Evolutionary conservation across 2,888 invertebrate genomes (phyloP), one percentile per base, ranked within the genome.

Genomic region (Nasonia oneida): DNA sequence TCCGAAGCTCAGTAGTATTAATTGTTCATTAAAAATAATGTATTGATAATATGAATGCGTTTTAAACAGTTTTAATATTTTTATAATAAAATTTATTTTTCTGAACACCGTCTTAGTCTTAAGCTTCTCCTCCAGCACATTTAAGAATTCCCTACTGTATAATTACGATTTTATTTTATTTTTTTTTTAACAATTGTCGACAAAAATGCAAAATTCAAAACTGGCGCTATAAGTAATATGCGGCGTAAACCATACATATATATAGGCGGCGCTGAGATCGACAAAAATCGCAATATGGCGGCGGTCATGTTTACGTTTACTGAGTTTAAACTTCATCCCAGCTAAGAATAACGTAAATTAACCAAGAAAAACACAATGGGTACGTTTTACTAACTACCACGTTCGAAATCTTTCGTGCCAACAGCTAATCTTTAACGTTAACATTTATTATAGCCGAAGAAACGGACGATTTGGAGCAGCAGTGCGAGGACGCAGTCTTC

Each of bases 401-500:
- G 15, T 2, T n/a, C 33, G 33, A 71, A 12, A 10, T 12, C 18
- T 71, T 8, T 71, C n/a, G n/a, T n/a, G n/a, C 10, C 8, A 42
- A 37, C 39, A 1, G 10, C 4, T 39, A 71, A n/a, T 10, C n/a
- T 57, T 57, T 33, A 57, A 61, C 8, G 42, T 61, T 74, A 47
- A 37, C 12, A 37, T 47, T 50, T 67, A 39, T 84, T 83, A 4
- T n/a, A 87, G 87, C 57, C 1, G 67, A 80, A 18, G 47, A 75
- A 64, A 84, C 70, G 14, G 87, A 85, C 18, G 88, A 90, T 70
- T 84, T 91, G 23, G 92, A 92, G 71, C 86, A 91, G 85, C 84
- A 90, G 83, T 92, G 92, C 67, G 91, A 92, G 76, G 90, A 92
- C 29, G 90, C 89, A 0, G 83, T 92, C 2, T 91, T 91, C 71